Conservation (phyloP, 2,888 invertebrate species). For the Quadroppia sp. region DNA sequence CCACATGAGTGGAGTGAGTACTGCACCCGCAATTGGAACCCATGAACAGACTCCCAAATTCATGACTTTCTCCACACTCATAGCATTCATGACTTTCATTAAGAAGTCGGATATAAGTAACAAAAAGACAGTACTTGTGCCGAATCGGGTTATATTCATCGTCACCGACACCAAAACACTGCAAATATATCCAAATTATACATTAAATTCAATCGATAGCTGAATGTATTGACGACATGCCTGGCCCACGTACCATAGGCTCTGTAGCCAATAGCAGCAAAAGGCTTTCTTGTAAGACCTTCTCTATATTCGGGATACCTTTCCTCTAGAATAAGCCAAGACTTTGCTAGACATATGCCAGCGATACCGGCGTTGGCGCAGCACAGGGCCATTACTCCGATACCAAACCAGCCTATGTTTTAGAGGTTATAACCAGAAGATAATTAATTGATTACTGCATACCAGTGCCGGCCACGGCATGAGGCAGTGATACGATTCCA, state of each 20-base stretch:
- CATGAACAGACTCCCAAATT: conserved; percentile 8
- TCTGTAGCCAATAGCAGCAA: conserved; percentile 75
- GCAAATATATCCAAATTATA: background rate
- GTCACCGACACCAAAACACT: conserved; percentile 49
- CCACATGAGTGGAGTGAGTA: conserved; percentile 5
- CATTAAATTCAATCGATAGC: conserved; percentile 52
- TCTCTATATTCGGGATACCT: conserved; percentile 60
- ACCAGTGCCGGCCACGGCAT: conserved; percentile 30
- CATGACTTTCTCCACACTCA: conserved; percentile 41
- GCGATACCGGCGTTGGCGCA: conserved; percentile 69
- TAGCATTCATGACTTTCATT: background rate
- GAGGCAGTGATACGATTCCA: conserved; percentile 33
- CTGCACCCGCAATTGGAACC: conserved; percentile 11
- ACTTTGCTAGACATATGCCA: conserved; percentile 69
- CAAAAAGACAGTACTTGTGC: conserved; percentile 34
- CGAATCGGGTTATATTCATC: conserved; percentile 37
- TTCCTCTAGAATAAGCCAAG: conserved; percentile 73
- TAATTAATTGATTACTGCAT: background rate
- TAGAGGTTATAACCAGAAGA: background rate
- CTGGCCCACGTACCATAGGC: conserved; percentile 61
- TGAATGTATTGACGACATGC: conserved; percentile 58
- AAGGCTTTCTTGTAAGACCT: conserved; percentile 66
- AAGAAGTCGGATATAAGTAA: background rate
- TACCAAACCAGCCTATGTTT: conserved; percentile 62
- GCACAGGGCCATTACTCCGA: conserved; percentile 61